These are phyloP conservation scores for Bradypodion pumilum DNA, from an alignment of 2,797 vertebrate genomes.

Conservation along the genomic window DNA sequence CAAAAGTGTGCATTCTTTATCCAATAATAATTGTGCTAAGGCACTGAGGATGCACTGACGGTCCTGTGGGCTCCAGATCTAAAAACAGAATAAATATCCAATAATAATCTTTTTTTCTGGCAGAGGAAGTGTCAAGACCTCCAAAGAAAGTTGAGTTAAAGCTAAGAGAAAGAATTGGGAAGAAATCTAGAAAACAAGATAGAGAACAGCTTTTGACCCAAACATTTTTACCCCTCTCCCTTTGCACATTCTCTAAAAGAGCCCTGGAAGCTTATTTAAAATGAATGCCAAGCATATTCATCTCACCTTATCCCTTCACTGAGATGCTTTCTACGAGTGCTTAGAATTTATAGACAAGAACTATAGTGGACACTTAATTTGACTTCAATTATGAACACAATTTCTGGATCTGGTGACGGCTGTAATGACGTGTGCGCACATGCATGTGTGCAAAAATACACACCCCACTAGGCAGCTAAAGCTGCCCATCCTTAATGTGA, in stretches of 20 bases:
- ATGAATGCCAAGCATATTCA: not conserved
- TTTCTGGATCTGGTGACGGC: too few species aligned
- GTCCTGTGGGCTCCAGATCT: constrained; percentile 94
- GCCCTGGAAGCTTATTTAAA: not conserved
- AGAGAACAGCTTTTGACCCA: not conserved
- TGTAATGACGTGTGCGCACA: too few species aligned
- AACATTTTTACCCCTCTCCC: not conserved
- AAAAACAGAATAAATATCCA: constrained; percentile 36
- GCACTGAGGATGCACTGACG: constrained; percentile 85
- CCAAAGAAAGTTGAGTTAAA: not conserved
- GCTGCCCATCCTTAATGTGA: too few species aligned
- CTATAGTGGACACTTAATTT: not conserved
- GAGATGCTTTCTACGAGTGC: not conserved
- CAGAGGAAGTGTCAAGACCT: not conserved
- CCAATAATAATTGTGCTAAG: constrained; percentile 87
- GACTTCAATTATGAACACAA: too few species aligned
- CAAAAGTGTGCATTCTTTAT: constrained; percentile 90
- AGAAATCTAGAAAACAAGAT: not conserved
- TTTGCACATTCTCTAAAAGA: not conserved
- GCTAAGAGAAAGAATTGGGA: not conserved
- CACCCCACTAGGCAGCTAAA: too few species aligned
- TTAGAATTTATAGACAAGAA: not conserved
- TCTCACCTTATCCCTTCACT: not conserved
- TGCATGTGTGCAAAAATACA: too few species aligned
- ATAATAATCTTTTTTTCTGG: not conserved